Conservation (phyloP, 2,113 vertebrate genomes). For the Bolborhynchus lineola region DNA sequence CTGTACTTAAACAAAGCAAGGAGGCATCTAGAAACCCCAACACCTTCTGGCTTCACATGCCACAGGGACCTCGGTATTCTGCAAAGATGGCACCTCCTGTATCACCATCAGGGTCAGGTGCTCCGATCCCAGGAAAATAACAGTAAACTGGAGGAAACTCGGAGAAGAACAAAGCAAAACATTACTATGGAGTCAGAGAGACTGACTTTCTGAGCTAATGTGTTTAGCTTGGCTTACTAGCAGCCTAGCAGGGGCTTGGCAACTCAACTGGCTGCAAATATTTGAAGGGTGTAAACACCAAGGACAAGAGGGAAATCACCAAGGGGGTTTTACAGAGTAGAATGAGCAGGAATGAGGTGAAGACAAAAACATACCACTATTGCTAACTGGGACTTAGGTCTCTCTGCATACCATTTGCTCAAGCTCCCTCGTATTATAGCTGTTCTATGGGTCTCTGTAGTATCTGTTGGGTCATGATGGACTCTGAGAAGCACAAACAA, state of each 20-base stretch:
- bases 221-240: slow-evolving; percentile 51
- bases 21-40: neutral
- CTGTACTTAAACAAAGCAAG: neutral
- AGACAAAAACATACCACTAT: neutral
- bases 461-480: too few species aligned
- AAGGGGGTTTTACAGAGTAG: neutral
- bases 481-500: neutral
- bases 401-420: neutral
- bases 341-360: neutral
- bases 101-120: neutral
- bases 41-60: neutral
- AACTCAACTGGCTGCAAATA: slow-evolving; percentile 29
- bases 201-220: slow-evolving; percentile 56
- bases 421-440: neutral
- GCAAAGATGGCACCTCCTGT: neutral
- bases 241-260: slow-evolving; percentile 41
- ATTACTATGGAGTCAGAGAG: slow-evolving; percentile 17
- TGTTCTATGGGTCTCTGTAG: neutral
- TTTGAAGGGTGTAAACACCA: slow-evolving; percentile 36
- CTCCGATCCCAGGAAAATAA: neutral
- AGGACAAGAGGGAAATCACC: neutral
- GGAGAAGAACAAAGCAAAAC: slow-evolving; percentile 41
- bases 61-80: neutral
- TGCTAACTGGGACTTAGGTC: neutral
- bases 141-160: slow-evolving; percentile 8